Percentiles rank a stretch among this genome's conserved stretches.
These are phyloP conservation scores for Papilio demoleus DNA, from an alignment of 2,888 invertebrate species.

Conservation along the genomic window DNA sequence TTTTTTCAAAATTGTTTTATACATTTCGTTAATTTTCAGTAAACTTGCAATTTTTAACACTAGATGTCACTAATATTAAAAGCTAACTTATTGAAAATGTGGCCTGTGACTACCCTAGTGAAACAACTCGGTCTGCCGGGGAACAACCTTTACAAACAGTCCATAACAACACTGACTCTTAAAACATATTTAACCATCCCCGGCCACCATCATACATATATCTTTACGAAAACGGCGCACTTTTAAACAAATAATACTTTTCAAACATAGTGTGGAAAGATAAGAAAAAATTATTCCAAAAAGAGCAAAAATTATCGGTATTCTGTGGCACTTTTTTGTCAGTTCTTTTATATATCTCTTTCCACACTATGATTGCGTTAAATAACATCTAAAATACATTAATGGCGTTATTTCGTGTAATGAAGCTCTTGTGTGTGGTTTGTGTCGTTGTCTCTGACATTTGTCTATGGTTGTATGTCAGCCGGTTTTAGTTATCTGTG, in stretches of 20 bases:
- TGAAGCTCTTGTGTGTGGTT: conserved; percentile 76
- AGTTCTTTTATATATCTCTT: conserved; percentile 65
- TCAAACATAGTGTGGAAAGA: conserved; percentile 55
- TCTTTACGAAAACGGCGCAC: conserved; percentile 45
- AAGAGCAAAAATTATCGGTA: conserved; percentile 59
- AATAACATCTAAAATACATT: conserved; percentile 46
- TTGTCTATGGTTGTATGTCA: conserved; percentile 56
- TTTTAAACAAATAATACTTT: conserved; percentile 44
- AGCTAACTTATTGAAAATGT: conserved; percentile 71
- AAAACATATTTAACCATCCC: too few relatives aligned
- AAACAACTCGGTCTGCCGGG: conserved; percentile 43
- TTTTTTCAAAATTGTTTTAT: conserved; percentile 53
- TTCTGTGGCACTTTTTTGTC: conserved; percentile 71
- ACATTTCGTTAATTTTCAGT: conserved; percentile 62
- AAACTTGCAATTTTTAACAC: conserved; percentile 75
- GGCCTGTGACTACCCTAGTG: conserved; percentile 55
- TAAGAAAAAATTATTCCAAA: conserved; percentile 57
- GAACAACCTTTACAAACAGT: conserved; percentile 48
- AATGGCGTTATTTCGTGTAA: conserved; percentile 58
- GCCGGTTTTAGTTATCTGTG: conserved; percentile 32
- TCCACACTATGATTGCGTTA: conserved; percentile 55
- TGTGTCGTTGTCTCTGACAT: conserved; percentile 80
- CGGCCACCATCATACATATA: conserved; percentile 48
- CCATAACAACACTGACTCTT: too few relatives aligned
- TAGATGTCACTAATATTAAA: conserved; percentile 83